These are phyloP conservation scores for Sebastes steindachneri DNA, from an alignment of 2,797 vertebrate genomes.

Conservation along the genomic window DNA sequence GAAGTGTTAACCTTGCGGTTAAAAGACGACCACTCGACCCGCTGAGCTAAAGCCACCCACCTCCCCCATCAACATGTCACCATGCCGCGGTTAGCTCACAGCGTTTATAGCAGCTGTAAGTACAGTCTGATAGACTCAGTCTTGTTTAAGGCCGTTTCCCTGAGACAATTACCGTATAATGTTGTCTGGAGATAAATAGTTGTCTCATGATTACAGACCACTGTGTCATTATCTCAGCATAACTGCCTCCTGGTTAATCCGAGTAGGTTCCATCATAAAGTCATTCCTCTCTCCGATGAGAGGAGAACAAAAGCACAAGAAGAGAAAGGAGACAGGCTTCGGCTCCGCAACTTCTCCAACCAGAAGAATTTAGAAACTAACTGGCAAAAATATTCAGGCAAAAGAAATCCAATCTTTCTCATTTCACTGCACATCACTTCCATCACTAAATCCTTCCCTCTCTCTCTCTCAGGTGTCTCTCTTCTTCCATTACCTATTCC, in stretches of 20 bases:
- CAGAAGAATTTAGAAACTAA: background rate
- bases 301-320: background rate
- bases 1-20: too few relatives aligned
- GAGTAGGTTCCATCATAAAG: background rate
- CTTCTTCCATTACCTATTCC: background rate
- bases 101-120: background rate
- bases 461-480: background rate
- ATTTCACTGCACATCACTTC: background rate
- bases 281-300: background rate
- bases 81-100: background rate
- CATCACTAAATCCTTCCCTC: background rate
- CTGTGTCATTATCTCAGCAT: background rate
- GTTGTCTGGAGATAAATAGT: background rate
- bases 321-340: background rate
- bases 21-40: too few relatives aligned
- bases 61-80: background rate
- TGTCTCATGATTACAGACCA: background rate
- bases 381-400: background rate
- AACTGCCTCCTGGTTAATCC: background rate
- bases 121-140: background rate
- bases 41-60: too few relatives aligned
- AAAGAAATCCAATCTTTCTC: background rate
- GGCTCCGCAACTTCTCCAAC: background rate
- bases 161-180: background rate
- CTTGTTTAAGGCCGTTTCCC: background rate